These are phyloP conservation scores for Cephus cinctus DNA, from an alignment of 1,140 invertebrate genomes.

Conservation along the genomic window DNA sequence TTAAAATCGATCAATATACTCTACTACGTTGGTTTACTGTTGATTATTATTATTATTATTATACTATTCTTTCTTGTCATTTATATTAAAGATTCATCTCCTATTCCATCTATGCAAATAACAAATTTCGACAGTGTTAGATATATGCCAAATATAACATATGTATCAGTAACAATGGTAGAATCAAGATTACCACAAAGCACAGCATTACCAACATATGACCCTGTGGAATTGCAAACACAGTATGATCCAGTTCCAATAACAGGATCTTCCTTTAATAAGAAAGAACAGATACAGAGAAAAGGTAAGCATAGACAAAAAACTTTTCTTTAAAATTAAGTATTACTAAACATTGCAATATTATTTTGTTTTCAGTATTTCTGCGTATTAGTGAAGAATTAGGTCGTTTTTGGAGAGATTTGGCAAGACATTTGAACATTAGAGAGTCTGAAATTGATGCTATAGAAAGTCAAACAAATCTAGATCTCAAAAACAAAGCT, in stretches of 20 bases:
- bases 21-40: background rate
- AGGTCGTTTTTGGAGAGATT: constrained; percentile 57
- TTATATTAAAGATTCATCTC: constrained; percentile 3
- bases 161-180: constrained; percentile 3
- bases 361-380: constrained; percentile 36
- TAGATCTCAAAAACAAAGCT: constrained; percentile 29
- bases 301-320: constrained; percentile 1
- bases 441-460: constrained; percentile 56
- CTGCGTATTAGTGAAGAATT: constrained; percentile 44
- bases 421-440: constrained; percentile 56
- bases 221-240: background rate
- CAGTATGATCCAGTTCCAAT: background rate
- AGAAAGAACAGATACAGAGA: background rate
- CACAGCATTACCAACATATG: background rate
- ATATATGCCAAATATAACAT: too few species aligned
- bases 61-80: background rate
- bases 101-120: too few species aligned
- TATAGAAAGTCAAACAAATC: constrained; percentile 42
- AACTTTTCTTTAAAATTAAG: constrained; percentile 9
- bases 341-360: constrained; percentile 13
- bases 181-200: background rate
- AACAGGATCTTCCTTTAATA: background rate
- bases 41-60: background rate
- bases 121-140: too few species aligned
- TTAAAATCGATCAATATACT: background rate